A percentile compares a stretch with the other conserved stretches of the same genome.
These are phyloP conservation scores for Alcis repandata DNA, from an alignment of 2,888 invertebrate species.

Conservation along the genomic window DNA sequence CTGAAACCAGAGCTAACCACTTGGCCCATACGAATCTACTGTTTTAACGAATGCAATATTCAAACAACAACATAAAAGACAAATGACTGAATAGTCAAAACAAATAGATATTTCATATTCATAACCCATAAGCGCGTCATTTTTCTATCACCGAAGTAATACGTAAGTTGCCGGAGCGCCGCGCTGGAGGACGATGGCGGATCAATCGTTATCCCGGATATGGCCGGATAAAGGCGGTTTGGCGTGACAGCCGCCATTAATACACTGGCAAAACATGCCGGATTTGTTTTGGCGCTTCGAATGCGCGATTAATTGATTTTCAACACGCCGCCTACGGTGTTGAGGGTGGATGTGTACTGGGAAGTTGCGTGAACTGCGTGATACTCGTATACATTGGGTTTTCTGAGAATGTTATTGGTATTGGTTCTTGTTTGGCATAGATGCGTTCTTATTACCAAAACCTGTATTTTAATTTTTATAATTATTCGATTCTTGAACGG, in stretches of 20 bases:
- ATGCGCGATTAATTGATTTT: slow-evolving; percentile 78
- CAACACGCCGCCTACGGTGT: slow-evolving; percentile 62
- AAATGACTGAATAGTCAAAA: background rate
- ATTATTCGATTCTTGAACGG: too few relatives aligned
- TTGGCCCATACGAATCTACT: too few relatives aligned
- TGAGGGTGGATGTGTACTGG: slow-evolving; percentile 2
- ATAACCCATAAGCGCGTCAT: slow-evolving; percentile 13
- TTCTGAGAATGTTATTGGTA: too few relatives aligned
- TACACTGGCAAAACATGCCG: slow-evolving; percentile 68
- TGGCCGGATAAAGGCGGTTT: slow-evolving; percentile 58
- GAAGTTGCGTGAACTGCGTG: slow-evolving; percentile 13
- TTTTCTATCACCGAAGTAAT: slow-evolving; percentile 7
- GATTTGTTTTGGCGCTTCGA: slow-evolving; percentile 79
- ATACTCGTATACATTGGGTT: background rate
- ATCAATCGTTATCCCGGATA: slow-evolving; percentile 58
- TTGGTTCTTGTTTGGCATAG: too few relatives aligned
- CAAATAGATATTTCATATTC: slow-evolving; percentile 19
- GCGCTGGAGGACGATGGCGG: slow-evolving; percentile 48
- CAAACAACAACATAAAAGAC: background rate
- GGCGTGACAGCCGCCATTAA: slow-evolving; percentile 71
- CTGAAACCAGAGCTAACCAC: too few relatives aligned
- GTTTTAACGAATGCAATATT: background rate
- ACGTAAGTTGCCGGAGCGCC: slow-evolving; percentile 8
- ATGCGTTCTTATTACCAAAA: too few relatives aligned
- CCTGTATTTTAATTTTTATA: too few relatives aligned